Conservation (phyloP, 2,113 vertebrate genomes). For the Cheilinus undulatus region DNA sequence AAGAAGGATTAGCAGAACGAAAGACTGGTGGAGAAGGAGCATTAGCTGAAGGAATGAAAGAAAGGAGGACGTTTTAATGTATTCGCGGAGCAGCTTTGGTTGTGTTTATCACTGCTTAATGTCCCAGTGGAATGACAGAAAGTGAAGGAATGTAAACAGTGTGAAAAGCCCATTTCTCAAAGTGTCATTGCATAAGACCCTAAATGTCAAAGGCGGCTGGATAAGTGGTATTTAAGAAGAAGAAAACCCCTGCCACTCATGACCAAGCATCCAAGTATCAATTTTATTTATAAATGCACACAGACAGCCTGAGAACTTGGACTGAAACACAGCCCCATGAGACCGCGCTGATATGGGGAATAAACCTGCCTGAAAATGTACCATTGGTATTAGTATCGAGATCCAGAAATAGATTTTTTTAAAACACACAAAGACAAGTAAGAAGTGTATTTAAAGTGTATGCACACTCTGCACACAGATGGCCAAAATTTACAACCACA, state of each 20-base stretch:
- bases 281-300: conserved; percentile 16
- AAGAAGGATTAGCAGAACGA: conserved; percentile 2
- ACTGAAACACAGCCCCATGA: background rate
- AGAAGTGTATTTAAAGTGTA: background rate
- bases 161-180: conserved; percentile 12
- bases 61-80: conserved; percentile 39
- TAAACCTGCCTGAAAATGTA: background rate
- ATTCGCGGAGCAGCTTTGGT: conserved; percentile 29
- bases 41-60: conserved; percentile 9
- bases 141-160: conserved; percentile 4
- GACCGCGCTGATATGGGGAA: conserved; percentile 6
- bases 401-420: background rate
- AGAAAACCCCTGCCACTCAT: conserved; percentile 37
- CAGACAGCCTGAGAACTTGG: background rate
- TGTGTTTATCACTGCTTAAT: conserved; percentile 21
- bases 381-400: background rate
- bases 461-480: background rate
- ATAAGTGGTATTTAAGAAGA: conserved; percentile 37
- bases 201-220: background rate
- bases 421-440: fast-evolving
- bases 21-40: background rate
- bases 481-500: conserved; percentile 25
- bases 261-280: background rate
- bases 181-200: conserved; percentile 13
- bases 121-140: conserved; percentile 1